A percentile compares a stretch with the other conserved stretches of the same genome.
These are phyloP conservation scores for Saguinus midas DNA, from an alignment of 2,113 vertebrate species.

Conservation along the genomic window DNA sequence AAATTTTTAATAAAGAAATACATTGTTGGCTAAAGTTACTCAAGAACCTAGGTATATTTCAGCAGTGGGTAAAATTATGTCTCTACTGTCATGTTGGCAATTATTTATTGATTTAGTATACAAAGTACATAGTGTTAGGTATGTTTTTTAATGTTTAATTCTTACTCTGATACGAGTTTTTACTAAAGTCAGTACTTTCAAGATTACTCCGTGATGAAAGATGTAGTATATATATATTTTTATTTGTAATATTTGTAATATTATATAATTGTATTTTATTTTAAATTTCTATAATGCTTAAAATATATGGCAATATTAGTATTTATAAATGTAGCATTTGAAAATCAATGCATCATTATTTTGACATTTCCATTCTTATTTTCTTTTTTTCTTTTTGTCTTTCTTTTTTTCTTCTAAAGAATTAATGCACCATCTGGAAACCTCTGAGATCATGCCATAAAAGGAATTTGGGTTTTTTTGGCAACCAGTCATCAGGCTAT, in stretches of 20 bases:
- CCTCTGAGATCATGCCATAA: conserved; percentile 70
- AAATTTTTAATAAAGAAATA: conserved; percentile 15
- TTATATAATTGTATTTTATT: conserved; percentile 47
- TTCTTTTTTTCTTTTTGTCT: conserved; percentile 50
- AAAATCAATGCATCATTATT: conserved; percentile 58
- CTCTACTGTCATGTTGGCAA: conserved; percentile 1
- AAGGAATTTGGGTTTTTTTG: conserved; percentile 73
- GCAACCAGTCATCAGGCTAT: conserved; percentile 67
- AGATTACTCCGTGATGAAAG: conserved; percentile 26
- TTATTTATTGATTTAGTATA: conserved; percentile 47
- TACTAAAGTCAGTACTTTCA: conserved; percentile 41
- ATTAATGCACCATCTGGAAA: conserved; percentile 79
- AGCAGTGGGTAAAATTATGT: conserved; percentile 10
- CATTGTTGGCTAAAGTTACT: conserved; percentile 42
- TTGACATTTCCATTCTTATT: conserved; percentile 66
- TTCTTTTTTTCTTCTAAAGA: conserved; percentile 56
- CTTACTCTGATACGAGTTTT: conserved; percentile 42
- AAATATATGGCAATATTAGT: conserved; percentile 61
- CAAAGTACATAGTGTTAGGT: conserved; percentile 12
- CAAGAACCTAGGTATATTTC: not conserved
- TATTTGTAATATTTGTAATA: conserved; percentile 36
- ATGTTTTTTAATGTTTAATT: conserved; percentile 52
- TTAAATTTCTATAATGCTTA: conserved; percentile 41
- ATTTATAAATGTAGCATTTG: conserved; percentile 66
- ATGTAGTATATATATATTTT: not conserved